A percentile compares a stretch with the other conserved stretches of the same genome.
phyloP scores from a whole-genome alignment of 2,888 invertebrate species.

The Eristalis arbustorum region DNA sequence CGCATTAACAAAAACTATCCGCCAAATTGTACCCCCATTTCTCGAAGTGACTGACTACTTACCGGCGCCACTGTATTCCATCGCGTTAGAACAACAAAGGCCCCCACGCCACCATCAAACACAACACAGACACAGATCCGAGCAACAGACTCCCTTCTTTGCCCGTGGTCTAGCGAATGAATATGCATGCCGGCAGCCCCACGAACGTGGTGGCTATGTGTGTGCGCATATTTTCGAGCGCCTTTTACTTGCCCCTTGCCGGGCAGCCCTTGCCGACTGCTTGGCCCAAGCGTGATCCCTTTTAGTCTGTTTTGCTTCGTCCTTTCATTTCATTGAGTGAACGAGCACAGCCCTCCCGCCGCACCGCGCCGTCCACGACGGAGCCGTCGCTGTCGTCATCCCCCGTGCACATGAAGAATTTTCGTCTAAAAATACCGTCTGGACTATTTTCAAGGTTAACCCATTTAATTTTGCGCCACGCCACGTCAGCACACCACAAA shows the following conservation, averaged over 20 bases:
- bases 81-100: neutral
- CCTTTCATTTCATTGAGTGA: slow-evolving; percentile 49
- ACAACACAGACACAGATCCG: slow-evolving; percentile 25
- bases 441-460: slow-evolving; percentile 70
- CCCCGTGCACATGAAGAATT: slow-evolving; percentile 53
- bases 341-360: neutral
- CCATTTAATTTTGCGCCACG: slow-evolving; percentile 67
- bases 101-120: slow-evolving; percentile 33
- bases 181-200: neutral
- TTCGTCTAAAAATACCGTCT: slow-evolving; percentile 70
- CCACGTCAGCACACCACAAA: slow-evolving; percentile 39
- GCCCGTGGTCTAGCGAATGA: neutral
- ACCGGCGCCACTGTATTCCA: neutral
- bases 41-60: neutral
- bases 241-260: slow-evolving; percentile 29
- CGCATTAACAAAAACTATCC: too few relatives aligned
- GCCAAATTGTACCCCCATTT: too few relatives aligned
- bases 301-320: slow-evolving; percentile 11
- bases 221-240: slow-evolving; percentile 30
- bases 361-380: neutral
- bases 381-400: slow-evolving; percentile 31
- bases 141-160: slow-evolving; percentile 14
- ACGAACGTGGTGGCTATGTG: neutral
- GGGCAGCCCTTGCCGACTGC: too few relatives aligned
- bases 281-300: slow-evolving; percentile 31